Evolutionary conservation across 1,140 invertebrate species (phyloP).

Genomic region (Arion vulgaris): DNA sequence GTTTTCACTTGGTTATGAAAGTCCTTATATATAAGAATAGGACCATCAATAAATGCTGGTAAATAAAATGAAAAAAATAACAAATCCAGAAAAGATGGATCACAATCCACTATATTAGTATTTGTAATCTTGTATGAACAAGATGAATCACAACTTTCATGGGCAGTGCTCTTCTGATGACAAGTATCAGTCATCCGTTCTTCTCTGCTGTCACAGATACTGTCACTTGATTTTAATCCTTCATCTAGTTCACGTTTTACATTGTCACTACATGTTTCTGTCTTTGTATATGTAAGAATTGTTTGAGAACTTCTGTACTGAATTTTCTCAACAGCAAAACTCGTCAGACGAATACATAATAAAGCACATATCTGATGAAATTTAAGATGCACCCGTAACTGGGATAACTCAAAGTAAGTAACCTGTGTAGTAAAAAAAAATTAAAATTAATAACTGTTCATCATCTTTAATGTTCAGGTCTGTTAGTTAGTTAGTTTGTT

Average conservation of each 20-base stretch:
- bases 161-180: background rate
- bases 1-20: constrained; percentile 75
- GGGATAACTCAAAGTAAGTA: background rate
- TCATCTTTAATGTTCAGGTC: too few species aligned
- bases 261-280: background rate
- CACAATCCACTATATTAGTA: constrained; percentile 42
- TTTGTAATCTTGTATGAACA: constrained; percentile 42
- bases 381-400: background rate
- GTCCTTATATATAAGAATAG: constrained; percentile 83
- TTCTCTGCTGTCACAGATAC: background rate
- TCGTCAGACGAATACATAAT: background rate
- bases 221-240: background rate
- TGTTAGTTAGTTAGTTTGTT: too few species aligned
- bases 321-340: constrained; percentile 23
- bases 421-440: background rate
- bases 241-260: background rate
- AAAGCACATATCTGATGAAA: background rate
- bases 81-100: constrained; percentile 70
- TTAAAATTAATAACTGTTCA: too few species aligned
- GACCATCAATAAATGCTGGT: constrained; percentile 84
- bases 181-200: background rate
- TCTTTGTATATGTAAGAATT: constrained; percentile 27
- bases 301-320: constrained; percentile 37
- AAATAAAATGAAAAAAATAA: constrained; percentile 86
- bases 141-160: background rate